Conservation (phyloP, 2,888 invertebrate species). For the Scaptomyza cyrtandrae region DNA sequence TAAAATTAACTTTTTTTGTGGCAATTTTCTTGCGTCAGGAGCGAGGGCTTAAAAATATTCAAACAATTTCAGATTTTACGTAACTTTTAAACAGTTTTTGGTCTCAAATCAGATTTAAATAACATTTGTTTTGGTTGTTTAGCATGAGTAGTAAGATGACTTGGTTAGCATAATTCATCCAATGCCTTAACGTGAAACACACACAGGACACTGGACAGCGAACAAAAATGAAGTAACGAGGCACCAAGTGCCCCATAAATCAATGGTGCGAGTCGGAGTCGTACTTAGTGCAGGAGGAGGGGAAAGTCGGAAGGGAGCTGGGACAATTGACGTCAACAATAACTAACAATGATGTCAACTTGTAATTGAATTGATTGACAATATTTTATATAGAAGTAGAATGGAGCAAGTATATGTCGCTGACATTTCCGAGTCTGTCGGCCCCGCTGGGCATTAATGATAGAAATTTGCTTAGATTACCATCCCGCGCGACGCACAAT, state of each 20-base stretch:
- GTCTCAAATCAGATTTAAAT: not conserved
- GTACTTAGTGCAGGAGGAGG: not conserved
- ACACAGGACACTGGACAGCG: constrained; percentile 14
- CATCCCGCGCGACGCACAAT: constrained; percentile 44
- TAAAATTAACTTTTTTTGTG: too few species aligned
- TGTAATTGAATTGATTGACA: constrained; percentile 84
- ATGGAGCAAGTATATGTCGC: constrained; percentile 27
- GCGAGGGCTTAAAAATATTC: not conserved
- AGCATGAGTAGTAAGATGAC: not conserved
- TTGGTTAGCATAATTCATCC: constrained; percentile 9
- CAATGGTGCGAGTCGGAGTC: constrained; percentile 39
- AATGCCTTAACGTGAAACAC: constrained; percentile 16
- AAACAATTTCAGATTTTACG: not conserved
- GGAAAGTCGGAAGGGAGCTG: constrained; percentile 7
- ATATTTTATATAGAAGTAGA: constrained; percentile 75
- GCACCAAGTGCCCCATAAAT: constrained; percentile 69
- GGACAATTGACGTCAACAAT: constrained; percentile 80
- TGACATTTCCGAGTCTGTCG: constrained; percentile 28
- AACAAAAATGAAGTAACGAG: constrained; percentile 40
- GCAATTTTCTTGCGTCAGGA: not conserved
- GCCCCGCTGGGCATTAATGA: constrained; percentile 62
- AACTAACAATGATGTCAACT: constrained; percentile 78
- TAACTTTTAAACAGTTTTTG: not conserved
- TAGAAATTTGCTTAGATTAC: constrained; percentile 83
- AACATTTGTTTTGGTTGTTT: not conserved